Conservation (phyloP, 2,888 invertebrate genomes). For the Bombylius major region DNA sequence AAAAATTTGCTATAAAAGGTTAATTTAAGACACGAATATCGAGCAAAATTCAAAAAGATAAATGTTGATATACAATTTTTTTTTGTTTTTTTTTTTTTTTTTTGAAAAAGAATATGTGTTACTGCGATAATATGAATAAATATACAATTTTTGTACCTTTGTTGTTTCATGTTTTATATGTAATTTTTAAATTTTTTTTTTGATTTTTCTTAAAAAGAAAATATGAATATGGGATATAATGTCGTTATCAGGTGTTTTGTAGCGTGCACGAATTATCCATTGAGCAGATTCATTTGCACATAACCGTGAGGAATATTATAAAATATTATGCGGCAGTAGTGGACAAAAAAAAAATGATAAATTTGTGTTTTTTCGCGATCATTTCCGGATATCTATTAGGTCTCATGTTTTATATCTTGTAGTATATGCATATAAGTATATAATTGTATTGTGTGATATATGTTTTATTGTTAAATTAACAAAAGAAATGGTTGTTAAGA, state of each 20-base stretch:
- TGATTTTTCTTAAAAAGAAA: too few relatives aligned
- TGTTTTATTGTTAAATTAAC: too few relatives aligned
- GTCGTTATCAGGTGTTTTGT: constrained; percentile 11
- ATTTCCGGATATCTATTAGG: neutral
- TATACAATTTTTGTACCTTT: too few relatives aligned
- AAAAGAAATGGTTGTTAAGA: neutral
- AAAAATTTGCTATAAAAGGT: constrained; percentile 7
- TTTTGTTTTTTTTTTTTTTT: neutral
- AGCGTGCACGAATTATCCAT: constrained; percentile 10
- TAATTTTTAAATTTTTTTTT: too few relatives aligned
- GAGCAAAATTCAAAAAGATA: neutral
- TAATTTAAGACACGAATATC: constrained; percentile 10
- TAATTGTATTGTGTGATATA: too few relatives aligned
- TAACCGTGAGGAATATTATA: constrained; percentile 1
- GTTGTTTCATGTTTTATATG: too few relatives aligned
- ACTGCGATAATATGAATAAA: too few relatives aligned
- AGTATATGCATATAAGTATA: too few relatives aligned
- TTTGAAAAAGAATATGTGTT: too few relatives aligned
- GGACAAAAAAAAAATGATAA: constrained; percentile 3
- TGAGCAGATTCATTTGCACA: constrained; percentile 6
- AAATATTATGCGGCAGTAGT: too few relatives aligned
- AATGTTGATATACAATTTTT: neutral
- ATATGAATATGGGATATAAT: neutral
- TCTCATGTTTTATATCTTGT: too few relatives aligned
- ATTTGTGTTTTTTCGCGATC: constrained; percentile 1